Evolutionary conservation across 2,113 vertebrate species (phyloP), one percentile per base, ranked within the genome.

Genomic region (Menidia beryllina): DNA sequence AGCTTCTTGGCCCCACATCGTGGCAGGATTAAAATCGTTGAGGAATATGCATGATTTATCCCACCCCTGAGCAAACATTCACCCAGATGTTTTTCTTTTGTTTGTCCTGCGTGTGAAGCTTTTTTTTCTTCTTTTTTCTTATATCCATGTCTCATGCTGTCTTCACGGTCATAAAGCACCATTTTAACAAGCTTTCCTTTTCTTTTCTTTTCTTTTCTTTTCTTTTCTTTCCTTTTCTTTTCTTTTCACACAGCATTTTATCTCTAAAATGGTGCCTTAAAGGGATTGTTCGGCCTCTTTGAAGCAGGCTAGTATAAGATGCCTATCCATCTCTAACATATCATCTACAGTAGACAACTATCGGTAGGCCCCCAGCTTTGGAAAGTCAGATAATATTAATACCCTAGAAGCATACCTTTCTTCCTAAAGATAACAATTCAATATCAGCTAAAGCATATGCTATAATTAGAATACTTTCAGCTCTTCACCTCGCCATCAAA

Each of bases 11-110:
- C 60, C 26, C 43, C 50, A 52, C 43, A 67, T 69, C 53, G 30
- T 15, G 26, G 56, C 43, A 38, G 38, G 52, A 43, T 45, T 39
- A 67, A 57, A 61, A 36, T 26, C 70, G 63, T 62, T 49, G 51
- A 75, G 19, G 54, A 38, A 74, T 62, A 68, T 69, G 25, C 60
- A 69, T 54, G 23, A 69, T 61, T 3, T 49, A 49, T 79, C 79
- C 73, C 36, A 36, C 19, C 39, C 71, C 59, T 53, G 26, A 66
- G 13, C 55, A 77, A 69, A 78, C 72, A 57, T 34, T 67, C 63
- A 74, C 69, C 70, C 72, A 51, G 77, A 41, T 15, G 13, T 3
- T 24, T 65, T 62, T 77, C 81, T 75, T 55, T 62, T 77, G 81
- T 75, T 55, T 39, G 59, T 26, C 20, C 25, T 64, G 48, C 41